Evolutionary conservation across 1,140 invertebrate species (phyloP), one percentile per base, ranked within the genome.

Genomic region (Asobara japonica): DNA sequence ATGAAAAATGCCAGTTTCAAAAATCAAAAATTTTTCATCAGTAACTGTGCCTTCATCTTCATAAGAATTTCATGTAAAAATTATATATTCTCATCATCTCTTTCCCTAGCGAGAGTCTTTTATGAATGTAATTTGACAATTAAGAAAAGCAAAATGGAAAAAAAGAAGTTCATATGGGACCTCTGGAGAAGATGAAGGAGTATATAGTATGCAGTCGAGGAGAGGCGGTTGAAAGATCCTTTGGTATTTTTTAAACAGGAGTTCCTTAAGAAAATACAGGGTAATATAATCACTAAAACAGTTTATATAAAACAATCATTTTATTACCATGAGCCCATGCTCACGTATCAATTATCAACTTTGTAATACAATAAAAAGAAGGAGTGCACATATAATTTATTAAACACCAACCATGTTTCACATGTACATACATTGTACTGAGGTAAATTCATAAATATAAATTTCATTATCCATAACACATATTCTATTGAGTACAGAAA

Each of bases 281-380:
- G 65, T 68, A 68, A 68, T 48, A 16, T 20, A 51, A 27, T 51
- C 51, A 29, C 48, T 45, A 27, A 66, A 51, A 1, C 16, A 41
- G 51, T 29, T 18, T 30, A 48, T 33, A 60, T 69, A n/a, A 30
- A 69, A 29, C 27, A 48, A 20, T 30, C 33, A 48, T 48, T 51
- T 45, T 48, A 68, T 51, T 29, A 48, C 25, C 22, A 41, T 68
- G 41, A 25, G 25, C 33, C 38, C 5, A 3, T 10, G n/a, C 41
- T 18, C 51, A 56, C 51, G 51, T 56, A 27, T 25, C 22, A 56
- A 56, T 56, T 56, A 25, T 25, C 16, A 68, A 56, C 51, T 25
- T 56, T 56, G 22, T 56, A 56, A 56, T 56, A 8, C 51, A 56
- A 56, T 56, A 56, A 56, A 56, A 25, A 27, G 51, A 18, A 56